phyloP scores from a whole-genome alignment of 2,797 vertebrate species.

The Meriones psammophilus region DNA sequence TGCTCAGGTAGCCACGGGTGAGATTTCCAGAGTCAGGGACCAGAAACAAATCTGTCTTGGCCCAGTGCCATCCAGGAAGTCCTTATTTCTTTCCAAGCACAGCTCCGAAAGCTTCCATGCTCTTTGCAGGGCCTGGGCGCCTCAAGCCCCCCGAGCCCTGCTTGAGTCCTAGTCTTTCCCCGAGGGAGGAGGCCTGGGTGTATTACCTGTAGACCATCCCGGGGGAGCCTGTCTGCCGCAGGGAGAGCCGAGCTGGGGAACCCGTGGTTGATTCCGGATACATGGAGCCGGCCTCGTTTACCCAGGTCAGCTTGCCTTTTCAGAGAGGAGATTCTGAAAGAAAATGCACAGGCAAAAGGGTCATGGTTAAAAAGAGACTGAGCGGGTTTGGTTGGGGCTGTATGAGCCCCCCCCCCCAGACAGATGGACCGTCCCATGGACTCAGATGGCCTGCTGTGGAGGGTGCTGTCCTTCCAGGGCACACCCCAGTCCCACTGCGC shows the following conservation, averaged over 20 bases:
- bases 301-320: conserved; percentile 73
- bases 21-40: background rate
- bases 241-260: conserved; percentile 97
- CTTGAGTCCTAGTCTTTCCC: too few species aligned
- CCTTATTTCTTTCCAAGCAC: background rate
- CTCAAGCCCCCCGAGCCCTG: too few species aligned
- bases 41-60: background rate
- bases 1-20: background rate
- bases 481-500: background rate
- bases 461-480: background rate
- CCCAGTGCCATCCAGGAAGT: background rate
- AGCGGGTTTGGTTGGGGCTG: background rate
- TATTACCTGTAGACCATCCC: conserved; percentile 99
- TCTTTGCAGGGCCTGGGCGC: too few species aligned
- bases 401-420: background rate
- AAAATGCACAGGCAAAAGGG: background rate
- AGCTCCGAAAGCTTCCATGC: background rate
- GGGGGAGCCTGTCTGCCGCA: conserved; percentile 97
- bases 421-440: background rate
- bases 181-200: background rate
- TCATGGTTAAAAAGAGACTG: background rate
- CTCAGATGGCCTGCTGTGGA: background rate
- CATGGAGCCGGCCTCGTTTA: conserved; percentile 93
- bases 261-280: conserved; percentile 99
- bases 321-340: conserved; percentile 76